Evolutionary conservation across 2,797 vertebrate species (phyloP).

Genomic region (Manis pentadactyla): DNA sequence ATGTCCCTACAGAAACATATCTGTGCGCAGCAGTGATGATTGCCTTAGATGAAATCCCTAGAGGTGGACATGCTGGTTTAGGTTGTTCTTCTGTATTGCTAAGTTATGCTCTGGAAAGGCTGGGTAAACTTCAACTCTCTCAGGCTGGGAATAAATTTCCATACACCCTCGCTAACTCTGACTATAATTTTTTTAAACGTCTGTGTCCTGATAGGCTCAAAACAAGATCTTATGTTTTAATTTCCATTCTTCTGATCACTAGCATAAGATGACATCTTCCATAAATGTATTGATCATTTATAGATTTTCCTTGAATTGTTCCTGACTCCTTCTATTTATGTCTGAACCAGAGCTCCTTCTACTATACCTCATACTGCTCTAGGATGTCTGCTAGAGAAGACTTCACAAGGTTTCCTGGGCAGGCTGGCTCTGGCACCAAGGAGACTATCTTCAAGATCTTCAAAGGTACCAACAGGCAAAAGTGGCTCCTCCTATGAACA

Average conservation of each 20-base stretch:
- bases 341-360: not conserved
- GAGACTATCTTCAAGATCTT: not conserved
- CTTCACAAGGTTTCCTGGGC: not conserved
- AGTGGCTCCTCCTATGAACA: not conserved
- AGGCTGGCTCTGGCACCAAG: not conserved
- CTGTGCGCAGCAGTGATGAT: too few species aligned
- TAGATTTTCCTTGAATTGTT: not conserved
- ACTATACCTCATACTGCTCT: not conserved
- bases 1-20: not conserved
- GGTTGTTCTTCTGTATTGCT: not conserved
- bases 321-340: not conserved
- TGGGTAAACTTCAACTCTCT: not conserved
- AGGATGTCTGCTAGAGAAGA: not conserved
- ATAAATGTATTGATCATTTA: not conserved
- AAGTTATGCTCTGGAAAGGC: not conserved
- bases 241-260: constrained; percentile 21
- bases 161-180: not conserved
- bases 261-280: not conserved
- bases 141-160: not conserved
- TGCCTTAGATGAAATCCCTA: not conserved
- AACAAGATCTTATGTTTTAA: not conserved
- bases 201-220: not conserved
- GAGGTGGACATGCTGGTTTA: not conserved
- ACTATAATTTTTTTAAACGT: not conserved
- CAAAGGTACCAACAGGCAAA: not conserved